phyloP scores from a whole-genome alignment of 1,140 invertebrate genomes.

The Magallana gigas region DNA sequence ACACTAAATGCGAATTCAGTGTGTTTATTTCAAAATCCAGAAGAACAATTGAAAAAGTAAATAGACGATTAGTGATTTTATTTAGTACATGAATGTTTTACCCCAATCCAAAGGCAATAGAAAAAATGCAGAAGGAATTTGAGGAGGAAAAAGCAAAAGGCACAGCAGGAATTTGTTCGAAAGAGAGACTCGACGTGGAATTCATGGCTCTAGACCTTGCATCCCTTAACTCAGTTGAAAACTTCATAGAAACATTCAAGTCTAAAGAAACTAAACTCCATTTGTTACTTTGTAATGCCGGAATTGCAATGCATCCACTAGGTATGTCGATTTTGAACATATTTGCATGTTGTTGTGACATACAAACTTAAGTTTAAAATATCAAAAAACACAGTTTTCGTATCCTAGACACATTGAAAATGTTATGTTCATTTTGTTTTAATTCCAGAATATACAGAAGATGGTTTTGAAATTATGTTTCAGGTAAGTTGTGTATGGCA shows the following conservation, averaged over 20 bases:
- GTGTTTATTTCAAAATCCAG: no score
- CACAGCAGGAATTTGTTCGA: slow-evolving; percentile 22
- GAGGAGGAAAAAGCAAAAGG: slow-evolving; percentile 42
- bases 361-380: no score
- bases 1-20: no score
- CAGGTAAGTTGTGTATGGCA: slow-evolving; percentile 48
- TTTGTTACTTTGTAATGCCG: slow-evolving; percentile 59
- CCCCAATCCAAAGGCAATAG: slow-evolving; percentile 47
- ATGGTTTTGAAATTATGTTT: slow-evolving; percentile 59
- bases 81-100: no score
- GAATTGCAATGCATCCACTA: slow-evolving; percentile 47
- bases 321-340: slow-evolving; percentile 32
- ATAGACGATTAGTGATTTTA: no score
- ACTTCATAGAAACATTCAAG: slow-evolving; percentile 58
- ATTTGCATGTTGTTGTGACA: no score
- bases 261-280: slow-evolving; percentile 52
- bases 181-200: slow-evolving; percentile 46
- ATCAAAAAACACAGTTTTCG: no score
- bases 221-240: slow-evolving; percentile 50
- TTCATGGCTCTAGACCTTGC: slow-evolving; percentile 57
- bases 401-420: not conserved
- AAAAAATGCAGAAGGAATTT: slow-evolving; percentile 58
- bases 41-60: no score
- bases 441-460: slow-evolving; percentile 61
- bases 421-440: not conserved